Conservation (phyloP, 2,113 vertebrate species). For the Pomatostomus ruficeps region DNA sequence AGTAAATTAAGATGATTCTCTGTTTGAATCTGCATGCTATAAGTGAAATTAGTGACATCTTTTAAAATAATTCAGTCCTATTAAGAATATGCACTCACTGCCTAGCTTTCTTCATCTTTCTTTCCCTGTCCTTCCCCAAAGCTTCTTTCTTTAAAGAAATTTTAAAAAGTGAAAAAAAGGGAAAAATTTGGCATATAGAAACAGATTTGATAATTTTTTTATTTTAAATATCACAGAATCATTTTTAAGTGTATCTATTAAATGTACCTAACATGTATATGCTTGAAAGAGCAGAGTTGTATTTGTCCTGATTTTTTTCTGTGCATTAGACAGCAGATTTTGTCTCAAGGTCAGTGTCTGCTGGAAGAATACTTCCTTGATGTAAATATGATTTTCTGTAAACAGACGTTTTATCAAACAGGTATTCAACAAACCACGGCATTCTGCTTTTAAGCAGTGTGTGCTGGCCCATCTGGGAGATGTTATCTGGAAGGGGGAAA, state of each 20-base stretch:
- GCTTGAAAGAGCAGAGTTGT: not conserved
- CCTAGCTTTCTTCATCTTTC: not conserved
- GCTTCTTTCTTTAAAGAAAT: not conserved
- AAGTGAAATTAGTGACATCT: not conserved
- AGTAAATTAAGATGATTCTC: not conserved
- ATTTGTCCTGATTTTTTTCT: not conserved
- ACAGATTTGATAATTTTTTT: not conserved
- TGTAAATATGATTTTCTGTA: not conserved
- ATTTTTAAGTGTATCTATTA: not conserved
- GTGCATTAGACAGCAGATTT: not conserved
- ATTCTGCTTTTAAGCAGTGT: not conserved
- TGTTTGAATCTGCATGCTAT: not conserved
- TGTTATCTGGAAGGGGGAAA: not conserved
- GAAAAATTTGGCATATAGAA: not conserved
- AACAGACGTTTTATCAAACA: not conserved
- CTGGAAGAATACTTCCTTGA: not conserved
- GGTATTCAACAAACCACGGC: not conserved
- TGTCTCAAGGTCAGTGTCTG: not conserved
- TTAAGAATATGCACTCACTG: not conserved
- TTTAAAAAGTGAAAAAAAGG: not conserved
- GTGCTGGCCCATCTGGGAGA: accelerated
- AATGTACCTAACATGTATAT: not conserved
- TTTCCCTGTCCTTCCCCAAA: not conserved
- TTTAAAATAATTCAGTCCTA: not conserved
- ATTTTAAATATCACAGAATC: not conserved